Conservation (phyloP, 2,888 invertebrate species). For the Mythimna lalbum region DNA sequence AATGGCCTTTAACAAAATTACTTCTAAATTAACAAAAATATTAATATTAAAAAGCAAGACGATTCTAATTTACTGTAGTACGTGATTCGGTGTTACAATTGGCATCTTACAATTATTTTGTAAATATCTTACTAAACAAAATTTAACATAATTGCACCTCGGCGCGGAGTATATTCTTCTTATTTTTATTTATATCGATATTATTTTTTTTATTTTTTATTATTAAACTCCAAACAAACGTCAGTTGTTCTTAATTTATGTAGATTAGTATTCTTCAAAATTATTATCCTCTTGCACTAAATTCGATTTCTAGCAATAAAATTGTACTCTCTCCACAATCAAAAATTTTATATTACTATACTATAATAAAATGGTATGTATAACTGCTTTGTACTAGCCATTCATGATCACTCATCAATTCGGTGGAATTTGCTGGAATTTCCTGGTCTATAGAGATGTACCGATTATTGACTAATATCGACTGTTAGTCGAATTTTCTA, state of each 20-base stretch:
- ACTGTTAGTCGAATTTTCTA: slow-evolving; percentile 31
- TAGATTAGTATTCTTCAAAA: slow-evolving; percentile 35
- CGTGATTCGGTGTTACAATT: slow-evolving; percentile 66
- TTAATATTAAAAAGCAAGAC: slow-evolving; percentile 60
- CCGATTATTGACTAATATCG: slow-evolving; percentile 63
- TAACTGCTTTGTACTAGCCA: slow-evolving; percentile 87
- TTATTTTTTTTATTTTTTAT: slow-evolving; percentile 2
- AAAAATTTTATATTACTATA: slow-evolving; percentile 32
- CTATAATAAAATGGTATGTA: slow-evolving; percentile 70
- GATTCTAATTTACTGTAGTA: slow-evolving; percentile 59
- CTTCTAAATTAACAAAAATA: slow-evolving; percentile 49
- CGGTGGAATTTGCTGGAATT: slow-evolving; percentile 82
- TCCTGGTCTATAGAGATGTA: slow-evolving; percentile 77
- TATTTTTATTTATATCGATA: slow-evolving; percentile 4
- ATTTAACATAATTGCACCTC: slow-evolving; percentile 33
- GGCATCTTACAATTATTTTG: slow-evolving; percentile 59
- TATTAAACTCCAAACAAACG: not conserved
- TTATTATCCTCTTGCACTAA: slow-evolving; percentile 37
- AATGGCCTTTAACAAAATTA: slow-evolving; percentile 49
- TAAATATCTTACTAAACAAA: slow-evolving; percentile 52
- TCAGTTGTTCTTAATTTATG: slow-evolving; percentile 19
- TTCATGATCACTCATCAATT: slow-evolving; percentile 70
- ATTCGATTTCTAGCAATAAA: slow-evolving; percentile 30
- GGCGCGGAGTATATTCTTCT: slow-evolving; percentile 29
- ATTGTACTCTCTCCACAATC: slow-evolving; percentile 16